phyloP scores from a whole-genome alignment of 2,797 vertebrate genomes.

The Dryobates pubescens region DNA sequence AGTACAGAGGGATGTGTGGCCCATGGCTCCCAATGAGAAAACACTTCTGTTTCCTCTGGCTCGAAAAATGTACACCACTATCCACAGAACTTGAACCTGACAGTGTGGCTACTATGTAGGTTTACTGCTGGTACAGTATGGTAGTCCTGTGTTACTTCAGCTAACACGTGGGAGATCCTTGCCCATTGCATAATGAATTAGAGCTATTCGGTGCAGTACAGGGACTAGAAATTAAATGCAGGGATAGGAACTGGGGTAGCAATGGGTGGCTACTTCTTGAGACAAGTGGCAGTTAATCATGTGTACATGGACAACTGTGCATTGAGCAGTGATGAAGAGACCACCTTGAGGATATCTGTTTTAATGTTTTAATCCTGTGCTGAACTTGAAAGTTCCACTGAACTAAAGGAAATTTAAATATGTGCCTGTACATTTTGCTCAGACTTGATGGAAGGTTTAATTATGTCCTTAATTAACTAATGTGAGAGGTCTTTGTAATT shows the following conservation, averaged over 20 bases:
- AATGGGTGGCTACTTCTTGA: neutral
- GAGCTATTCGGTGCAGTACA: fast-evolving
- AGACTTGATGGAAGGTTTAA: neutral
- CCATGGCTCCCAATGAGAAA: neutral
- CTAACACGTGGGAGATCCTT: neutral
- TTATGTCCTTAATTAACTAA: neutral
- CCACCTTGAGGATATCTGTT: neutral
- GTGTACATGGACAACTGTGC: fast-evolving
- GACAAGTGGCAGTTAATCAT: neutral
- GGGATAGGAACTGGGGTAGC: neutral
- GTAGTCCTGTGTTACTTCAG: neutral
- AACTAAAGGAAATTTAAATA: neutral
- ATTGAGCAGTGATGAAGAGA: neutral
- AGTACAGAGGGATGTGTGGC: neutral
- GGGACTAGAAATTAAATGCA: neutral
- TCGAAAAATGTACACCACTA: neutral
- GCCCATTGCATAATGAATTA: neutral
- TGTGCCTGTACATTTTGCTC: neutral
- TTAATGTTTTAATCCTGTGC: neutral
- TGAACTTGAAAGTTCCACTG: neutral
- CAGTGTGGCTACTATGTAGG: neutral
- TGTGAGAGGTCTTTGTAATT: neutral
- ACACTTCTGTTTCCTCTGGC: neutral
- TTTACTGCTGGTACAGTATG: neutral
- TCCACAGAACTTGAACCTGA: neutral